Evolutionary conservation across 2,797 vertebrate species (phyloP).

Genomic region (Catamblyrhynchus diadema): DNA sequence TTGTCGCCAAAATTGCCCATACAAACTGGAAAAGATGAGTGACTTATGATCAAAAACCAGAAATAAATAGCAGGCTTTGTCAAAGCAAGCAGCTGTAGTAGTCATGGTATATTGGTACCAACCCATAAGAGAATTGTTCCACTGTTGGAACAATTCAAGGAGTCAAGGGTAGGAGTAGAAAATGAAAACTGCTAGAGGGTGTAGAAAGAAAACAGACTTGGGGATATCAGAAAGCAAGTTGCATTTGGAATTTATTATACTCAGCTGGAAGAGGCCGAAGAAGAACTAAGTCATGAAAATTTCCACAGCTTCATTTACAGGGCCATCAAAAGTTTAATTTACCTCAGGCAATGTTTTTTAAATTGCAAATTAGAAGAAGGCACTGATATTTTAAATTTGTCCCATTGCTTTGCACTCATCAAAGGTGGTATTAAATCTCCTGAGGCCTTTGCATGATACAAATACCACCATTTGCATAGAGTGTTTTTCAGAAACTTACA

Average conservation of each 20-base stretch:
- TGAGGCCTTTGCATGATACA: neutral
- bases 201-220: neutral
- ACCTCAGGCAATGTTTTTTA: neutral
- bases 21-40: neutral
- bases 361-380: neutral
- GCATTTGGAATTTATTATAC: neutral
- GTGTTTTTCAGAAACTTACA: neutral
- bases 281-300: neutral
- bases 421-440: neutral
- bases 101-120: neutral
- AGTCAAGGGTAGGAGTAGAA: neutral
- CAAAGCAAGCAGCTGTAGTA: neutral
- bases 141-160: neutral
- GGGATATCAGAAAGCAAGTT: neutral
- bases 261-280: neutral
- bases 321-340: neutral
- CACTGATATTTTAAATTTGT: neutral
- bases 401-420: neutral
- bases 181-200: neutral
- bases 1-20: neutral
- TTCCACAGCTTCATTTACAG: neutral
- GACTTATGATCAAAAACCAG: neutral
- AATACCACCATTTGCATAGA: neutral
- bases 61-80: neutral
- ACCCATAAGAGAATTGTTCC: neutral